A percentile compares a stretch with the other conserved stretches of the same genome.
Evolutionary conservation across 2,113 vertebrate species (phyloP).

Genomic region (Oryzias woworae): DNA sequence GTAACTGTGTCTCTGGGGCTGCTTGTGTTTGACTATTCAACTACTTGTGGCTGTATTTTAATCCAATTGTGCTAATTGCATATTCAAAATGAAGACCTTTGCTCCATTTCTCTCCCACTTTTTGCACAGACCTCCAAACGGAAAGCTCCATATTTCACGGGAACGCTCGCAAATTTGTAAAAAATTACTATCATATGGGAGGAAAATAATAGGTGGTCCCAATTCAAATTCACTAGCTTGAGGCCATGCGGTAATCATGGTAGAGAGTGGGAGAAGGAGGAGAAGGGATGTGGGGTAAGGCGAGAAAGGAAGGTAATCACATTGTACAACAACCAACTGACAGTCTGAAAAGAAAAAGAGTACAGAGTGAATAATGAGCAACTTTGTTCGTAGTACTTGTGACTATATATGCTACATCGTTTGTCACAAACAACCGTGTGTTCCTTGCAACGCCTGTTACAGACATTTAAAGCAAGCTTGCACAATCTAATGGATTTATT

Average conservation of each 20-base stretch:
- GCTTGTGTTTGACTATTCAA: constrained; percentile 38
- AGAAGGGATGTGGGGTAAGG: constrained; percentile 44
- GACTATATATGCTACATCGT: constrained; percentile 63
- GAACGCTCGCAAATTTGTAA: constrained; percentile 75
- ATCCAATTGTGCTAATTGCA: constrained; percentile 72
- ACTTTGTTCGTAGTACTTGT: constrained; percentile 70
- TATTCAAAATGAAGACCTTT: constrained; percentile 70
- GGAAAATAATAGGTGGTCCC: constrained; percentile 72
- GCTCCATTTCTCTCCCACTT: constrained; percentile 55
- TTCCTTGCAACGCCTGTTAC: constrained; percentile 53
- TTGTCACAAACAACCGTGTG: constrained; percentile 62
- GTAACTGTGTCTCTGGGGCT: constrained; percentile 64
- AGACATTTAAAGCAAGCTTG: constrained; percentile 56
- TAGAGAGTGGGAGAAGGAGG: constrained; percentile 59
- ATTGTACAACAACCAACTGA: constrained; percentile 68
- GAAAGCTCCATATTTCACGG: constrained; percentile 77
- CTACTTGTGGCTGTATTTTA: constrained; percentile 72
- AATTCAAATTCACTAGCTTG: constrained; percentile 76
- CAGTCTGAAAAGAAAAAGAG: constrained; percentile 69
- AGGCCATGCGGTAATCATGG: constrained; percentile 76
- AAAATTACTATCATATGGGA: constrained; percentile 81
- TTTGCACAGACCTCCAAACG: constrained; percentile 70
- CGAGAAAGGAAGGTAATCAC: constrained; percentile 60
- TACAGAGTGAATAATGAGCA: constrained; percentile 73
- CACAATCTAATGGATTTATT: constrained; percentile 53